Conservation (phyloP, 2,888 invertebrate species). For the Limnephilus marmoratus region DNA sequence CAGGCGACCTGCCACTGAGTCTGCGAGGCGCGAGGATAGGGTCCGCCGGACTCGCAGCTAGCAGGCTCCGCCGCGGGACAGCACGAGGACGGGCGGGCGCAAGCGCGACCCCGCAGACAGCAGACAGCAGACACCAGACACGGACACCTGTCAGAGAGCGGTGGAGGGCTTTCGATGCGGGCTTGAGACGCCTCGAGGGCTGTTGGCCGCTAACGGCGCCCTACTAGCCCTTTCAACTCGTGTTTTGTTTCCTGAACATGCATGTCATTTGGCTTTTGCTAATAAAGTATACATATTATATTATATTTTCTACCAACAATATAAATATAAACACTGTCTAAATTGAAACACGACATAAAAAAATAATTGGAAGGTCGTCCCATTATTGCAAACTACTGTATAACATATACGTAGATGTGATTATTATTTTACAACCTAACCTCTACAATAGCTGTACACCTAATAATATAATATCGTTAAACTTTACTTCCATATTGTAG, state of each 20-base stretch:
- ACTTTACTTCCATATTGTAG: no score
- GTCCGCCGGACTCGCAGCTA: background rate
- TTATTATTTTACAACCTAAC: no score
- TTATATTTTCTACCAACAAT: no score
- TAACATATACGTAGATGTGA: no score
- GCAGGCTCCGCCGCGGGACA: background rate
- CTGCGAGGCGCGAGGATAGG: conserved; percentile 27
- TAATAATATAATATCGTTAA: no score
- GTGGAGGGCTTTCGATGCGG: conserved; percentile 24
- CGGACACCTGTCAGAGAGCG: conserved; percentile 58
- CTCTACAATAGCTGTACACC: no score
- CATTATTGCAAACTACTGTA: no score
- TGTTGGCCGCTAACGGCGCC: background rate
- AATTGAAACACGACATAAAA: no score
- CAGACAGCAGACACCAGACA: conserved; percentile 27
- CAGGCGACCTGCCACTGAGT: conserved; percentile 64
- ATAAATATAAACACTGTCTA: no score
- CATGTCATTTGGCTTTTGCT: background rate
- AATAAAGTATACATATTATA: no score
- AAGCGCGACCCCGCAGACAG: conserved; percentile 43
- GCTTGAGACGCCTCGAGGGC: conserved; percentile 31
- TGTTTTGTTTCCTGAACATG: background rate
- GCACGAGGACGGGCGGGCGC: conserved; percentile 18
- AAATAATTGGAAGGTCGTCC: no score
- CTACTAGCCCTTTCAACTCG: background rate